These are phyloP conservation scores for Clivina fossor DNA, from an alignment of 2,888 invertebrate genomes.

Conservation along the genomic window DNA sequence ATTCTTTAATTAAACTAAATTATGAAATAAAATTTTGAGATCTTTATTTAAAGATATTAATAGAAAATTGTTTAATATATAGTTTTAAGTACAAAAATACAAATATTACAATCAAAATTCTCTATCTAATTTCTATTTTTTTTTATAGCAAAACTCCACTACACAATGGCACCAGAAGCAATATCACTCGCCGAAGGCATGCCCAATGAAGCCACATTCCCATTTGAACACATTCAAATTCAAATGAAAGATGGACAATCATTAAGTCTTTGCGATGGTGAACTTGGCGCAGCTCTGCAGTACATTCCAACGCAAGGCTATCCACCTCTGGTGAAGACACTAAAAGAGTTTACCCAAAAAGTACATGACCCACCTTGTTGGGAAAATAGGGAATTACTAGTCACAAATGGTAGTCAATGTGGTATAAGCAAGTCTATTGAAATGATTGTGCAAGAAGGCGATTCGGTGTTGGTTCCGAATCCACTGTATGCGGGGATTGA, in stretches of 20 bases:
- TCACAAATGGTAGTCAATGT: constrained; percentile 77
- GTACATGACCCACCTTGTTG: constrained; percentile 68
- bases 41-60: too few relatives aligned
- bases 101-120: too few relatives aligned
- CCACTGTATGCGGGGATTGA: constrained; percentile 73
- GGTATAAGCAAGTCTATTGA: constrained; percentile 75
- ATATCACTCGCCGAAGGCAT: constrained; percentile 72
- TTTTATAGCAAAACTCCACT: constrained; percentile 56
- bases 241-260: constrained; percentile 59
- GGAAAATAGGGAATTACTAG: constrained; percentile 62
- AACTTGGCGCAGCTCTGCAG: constrained; percentile 68
- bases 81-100: too few relatives aligned
- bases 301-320: constrained; percentile 75
- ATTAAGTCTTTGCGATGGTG: constrained; percentile 59
- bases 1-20: too few relatives aligned
- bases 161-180: constrained; percentile 54
- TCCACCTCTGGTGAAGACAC: constrained; percentile 59
- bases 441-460: constrained; percentile 68
- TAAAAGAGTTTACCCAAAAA: constrained; percentile 64
- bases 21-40: too few relatives aligned
- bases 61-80: too few relatives aligned
- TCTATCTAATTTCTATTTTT: constrained; percentile 49
- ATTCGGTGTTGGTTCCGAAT: constrained; percentile 69
- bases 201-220: constrained; percentile 73
- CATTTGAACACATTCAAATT: constrained; percentile 64